These are phyloP conservation scores for Dufourea novaeangliae DNA, from an alignment of 1,140 invertebrate species.

Conservation along the genomic window DNA sequence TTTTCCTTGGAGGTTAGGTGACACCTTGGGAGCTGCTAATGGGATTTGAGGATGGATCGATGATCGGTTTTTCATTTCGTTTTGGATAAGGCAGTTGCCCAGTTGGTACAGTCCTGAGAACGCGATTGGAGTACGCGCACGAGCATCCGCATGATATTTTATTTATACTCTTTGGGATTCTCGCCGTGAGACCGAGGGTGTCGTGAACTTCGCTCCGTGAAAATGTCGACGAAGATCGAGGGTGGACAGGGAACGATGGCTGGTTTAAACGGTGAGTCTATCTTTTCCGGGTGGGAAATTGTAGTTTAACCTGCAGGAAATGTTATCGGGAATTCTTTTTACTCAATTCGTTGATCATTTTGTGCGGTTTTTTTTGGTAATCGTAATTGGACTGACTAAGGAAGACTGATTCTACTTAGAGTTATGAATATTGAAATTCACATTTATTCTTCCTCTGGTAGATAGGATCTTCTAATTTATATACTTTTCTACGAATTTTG, in stretches of 20 bases:
- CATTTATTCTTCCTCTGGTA: too few species aligned
- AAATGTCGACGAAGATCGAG: neutral
- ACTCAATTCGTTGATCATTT: neutral
- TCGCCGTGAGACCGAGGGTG: conserved; percentile 34
- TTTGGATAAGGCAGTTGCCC: neutral
- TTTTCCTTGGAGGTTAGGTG: too few species aligned
- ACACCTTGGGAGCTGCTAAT: too few species aligned
- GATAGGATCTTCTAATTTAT: too few species aligned
- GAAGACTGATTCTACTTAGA: too few species aligned
- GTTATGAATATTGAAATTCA: too few species aligned
- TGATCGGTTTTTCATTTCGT: neutral
- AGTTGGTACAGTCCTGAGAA: conserved; percentile 50
- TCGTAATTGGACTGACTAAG: neutral
- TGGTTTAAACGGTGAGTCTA: neutral
- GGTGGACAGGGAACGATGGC: neutral
- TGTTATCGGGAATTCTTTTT: neutral
- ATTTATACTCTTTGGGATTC: conserved; percentile 58
- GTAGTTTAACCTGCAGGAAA: neutral
- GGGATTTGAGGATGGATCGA: neutral
- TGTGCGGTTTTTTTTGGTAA: neutral
- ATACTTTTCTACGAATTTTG: too few species aligned
- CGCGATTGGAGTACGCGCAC: conserved; percentile 51
- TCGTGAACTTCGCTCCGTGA: conserved; percentile 24
- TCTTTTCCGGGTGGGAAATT: neutral
- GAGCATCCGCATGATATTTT: conserved; percentile 51